Percentiles rank a stretch among this genome's conserved stretches.
Conservation (phyloP, 2,797 vertebrate species). For the Cichlasoma orientale region DNA sequence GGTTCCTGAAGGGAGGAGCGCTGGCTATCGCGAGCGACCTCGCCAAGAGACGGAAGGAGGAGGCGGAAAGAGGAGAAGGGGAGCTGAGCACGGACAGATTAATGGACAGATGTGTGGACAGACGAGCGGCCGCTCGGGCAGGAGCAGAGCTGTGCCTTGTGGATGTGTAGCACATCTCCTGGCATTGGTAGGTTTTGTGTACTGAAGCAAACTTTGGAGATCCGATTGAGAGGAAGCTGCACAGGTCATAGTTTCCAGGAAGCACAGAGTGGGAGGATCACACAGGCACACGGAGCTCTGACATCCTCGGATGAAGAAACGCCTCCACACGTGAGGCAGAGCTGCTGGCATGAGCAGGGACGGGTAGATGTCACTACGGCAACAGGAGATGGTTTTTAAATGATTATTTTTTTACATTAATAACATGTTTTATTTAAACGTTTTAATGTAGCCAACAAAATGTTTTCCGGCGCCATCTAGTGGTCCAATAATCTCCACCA, state of each 20-base stretch:
- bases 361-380: background rate
- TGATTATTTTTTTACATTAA: too few relatives aligned
- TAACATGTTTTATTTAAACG: background rate
- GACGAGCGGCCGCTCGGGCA: background rate
- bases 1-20: conserved; percentile 85
- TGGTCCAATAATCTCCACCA: background rate
- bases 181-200: background rate
- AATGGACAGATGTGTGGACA: conserved; percentile 33
- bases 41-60: conserved; percentile 36
- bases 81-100: background rate
- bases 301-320: background rate
- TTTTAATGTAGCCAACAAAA: background rate
- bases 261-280: too few relatives aligned
- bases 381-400: background rate
- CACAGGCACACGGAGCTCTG: too few relatives aligned
- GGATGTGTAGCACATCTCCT: conserved; percentile 22
- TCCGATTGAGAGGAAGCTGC: background rate
- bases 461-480: background rate
- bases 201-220: background rate
- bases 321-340: background rate
- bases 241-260: background rate
- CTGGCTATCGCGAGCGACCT: conserved; percentile 80
- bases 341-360: background rate
- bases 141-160: conserved; percentile 8
- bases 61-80: background rate